Base-by-base conservation (phyloP, 1,140 invertebrate genomes). In the Neuroterus valhalla region DNA sequence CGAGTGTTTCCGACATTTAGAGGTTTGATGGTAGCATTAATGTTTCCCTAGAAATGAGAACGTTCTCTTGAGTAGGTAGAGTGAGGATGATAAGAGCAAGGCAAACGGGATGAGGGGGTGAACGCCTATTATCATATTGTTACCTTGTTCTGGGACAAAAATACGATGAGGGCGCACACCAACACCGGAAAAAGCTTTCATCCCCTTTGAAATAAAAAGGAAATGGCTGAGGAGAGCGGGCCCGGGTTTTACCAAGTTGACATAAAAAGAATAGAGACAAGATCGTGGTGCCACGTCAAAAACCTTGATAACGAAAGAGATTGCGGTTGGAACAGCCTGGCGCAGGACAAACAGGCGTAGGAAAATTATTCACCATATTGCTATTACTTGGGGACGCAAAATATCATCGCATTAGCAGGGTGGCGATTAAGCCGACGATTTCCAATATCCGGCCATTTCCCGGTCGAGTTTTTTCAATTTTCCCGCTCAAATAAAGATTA, bases 81-180 rank as follows among this genome's bases (percentile, higher is more conserved):
- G 55, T 38, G 55, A 62, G 12, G 31, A 62, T 62, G 55, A 62
- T 62, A 62, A 62, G 55, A 62, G 55, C 11, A 15, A 55, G 23
- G 12, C 15, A 11, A n/a, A 4, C n/a, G 31, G 55, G 14, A 62
- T 38, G 26, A 15, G 10, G 55, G 55, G 31, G 55, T 38, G 55
- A 62, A 62, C 55, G 55, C 26, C 55, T 62, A 62, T 62, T 62
- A 62, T 62, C 55, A 62, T 62, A 62, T 62, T 62, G 55, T 62
- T 62, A 62, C 55, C 55, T 62, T 62, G 55, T 62, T 62, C 55
- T 31, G 23, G 31, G 26, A 62, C 55, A 62, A 62, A 62, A 62
- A 38, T 62, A 62, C 23, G 55, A 62, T 62, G 55, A 12, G 55
- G 55, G 55, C 55, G 23, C 23, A 55, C 48, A 21, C 3, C 15